Base-by-base conservation (phyloP, 2,797 vertebrate species). In the Pseudomugil gertrudae region DNA sequence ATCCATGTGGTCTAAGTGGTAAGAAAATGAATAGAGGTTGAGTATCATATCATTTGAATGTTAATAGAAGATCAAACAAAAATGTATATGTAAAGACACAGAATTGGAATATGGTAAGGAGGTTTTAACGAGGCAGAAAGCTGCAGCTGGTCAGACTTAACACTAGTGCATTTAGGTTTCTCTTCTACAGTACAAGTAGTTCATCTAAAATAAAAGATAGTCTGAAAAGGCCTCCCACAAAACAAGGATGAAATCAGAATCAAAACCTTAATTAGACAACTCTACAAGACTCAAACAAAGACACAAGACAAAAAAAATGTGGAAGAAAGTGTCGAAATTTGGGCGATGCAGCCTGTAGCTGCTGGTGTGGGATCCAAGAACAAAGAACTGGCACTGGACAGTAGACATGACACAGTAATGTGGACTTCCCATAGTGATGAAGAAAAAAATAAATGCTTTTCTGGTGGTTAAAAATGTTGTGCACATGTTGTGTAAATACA, bases 361-460 rank as follows among this genome's bases (percentile, higher is more conserved):
- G 43, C 32, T 66, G 70, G 23, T 27, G 63, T 57, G 57, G 60
- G 47, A 69, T 63, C 51, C 58, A 45, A 69, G 55, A 66, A 57
- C 4, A 62, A 40, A 26, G 15, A 58, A n/a, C 27, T n/a, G 32
- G 27, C 62, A 48, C 30, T 67, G 54, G 14, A 30, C 68, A 33
- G 23, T 38, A 65, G 72, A 57, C 26, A 72, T 33, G 36, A 61
- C 50, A 56, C 30, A 13, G 1, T 36, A 13, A 21, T 35, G 26
- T 30, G 74, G 80, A 24, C 83, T 89, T 57, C 82, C 89, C 71
- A 0, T 70, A 82, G 85, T 90, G 63, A 85, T 87, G 83, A 81
- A 84, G n/a, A n/a, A n/a, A n/a, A n/a, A n/a, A n/a, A n/a, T n/a
- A n/a, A n/a, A n/a, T n/a, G n/a, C n/a, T n/a, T n/a, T n/a, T n/a